Evolutionary conservation across 2,797 vertebrate species (phyloP), one percentile per base, ranked within the genome.

Genomic region (Ptychobarbus kaznakovi): DNA sequence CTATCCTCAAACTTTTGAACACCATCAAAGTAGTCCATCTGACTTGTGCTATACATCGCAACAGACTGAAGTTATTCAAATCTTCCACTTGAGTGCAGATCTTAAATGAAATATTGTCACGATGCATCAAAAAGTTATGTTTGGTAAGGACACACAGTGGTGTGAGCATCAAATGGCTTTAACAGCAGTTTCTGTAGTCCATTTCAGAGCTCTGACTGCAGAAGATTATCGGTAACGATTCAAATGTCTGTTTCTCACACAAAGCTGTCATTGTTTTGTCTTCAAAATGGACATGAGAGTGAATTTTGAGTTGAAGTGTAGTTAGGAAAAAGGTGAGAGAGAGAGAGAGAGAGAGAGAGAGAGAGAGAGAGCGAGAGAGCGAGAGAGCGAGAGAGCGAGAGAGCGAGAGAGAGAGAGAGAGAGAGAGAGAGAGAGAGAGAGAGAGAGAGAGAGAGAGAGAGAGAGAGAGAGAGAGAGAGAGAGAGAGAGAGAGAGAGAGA

Each of bases 341-440:
- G 69, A 81, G 13, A 83, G 38, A 86, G 61, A n/a, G 69, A 35
- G 44, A 53, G 0, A 58, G 12, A 32, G 32, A 73, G 58, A 56
- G 11, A 28, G 75, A 80, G 61, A n/a, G n/a, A n/a, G 38, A 86
- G 58, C 18, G 69, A 35, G 44, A 53, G 0, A 58, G 11, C 25
- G 32, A 77, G 58, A 56, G 11, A 78, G 63, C 25, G 35, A 68
- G 35, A 68, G 73, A 11, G 69, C 76, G 13, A 83, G 38, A 86
- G 58, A 22, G 69, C 20, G 38, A 53, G 0, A 58, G 12, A 32
- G 32, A 77, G 58, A 56, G 11, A 68, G 32, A 68, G 73, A 11
- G 69, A 81, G 13, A 83, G 38, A 86, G 58, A n/a, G 69, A 35
- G 44, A 53, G 0, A 58, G 12, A 32, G 32, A 77, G 58, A 56